A percentile compares a stretch with the other conserved stretches of the same genome.
Evolutionary conservation across 2,113 vertebrate genomes (phyloP).

Genomic region (Pogonocichla stellata): DNA sequence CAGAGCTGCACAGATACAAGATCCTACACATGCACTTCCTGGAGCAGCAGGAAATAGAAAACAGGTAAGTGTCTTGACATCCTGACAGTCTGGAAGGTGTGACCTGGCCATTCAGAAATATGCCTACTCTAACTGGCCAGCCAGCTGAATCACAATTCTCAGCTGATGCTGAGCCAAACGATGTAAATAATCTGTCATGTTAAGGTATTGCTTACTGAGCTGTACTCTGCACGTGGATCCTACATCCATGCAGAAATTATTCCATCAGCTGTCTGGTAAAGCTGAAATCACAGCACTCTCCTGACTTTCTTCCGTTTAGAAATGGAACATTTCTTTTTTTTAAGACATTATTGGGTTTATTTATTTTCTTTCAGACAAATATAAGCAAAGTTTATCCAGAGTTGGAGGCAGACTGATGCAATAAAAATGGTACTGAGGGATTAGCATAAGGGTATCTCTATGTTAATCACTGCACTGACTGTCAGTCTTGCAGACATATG

Average conservation of each 20-base stretch:
- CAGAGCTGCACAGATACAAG: not conserved
- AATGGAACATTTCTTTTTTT: not conserved
- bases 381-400: not conserved
- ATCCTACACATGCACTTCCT: not conserved
- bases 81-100: not conserved
- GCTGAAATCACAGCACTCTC: not conserved
- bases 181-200: not conserved
- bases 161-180: not conserved
- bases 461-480: not conserved
- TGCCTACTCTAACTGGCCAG: not conserved
- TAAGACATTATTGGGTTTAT: not conserved
- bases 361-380: not conserved
- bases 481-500: not conserved
- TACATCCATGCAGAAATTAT: not conserved
- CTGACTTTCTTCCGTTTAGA: not conserved
- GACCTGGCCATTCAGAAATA: not conserved
- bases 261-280: not conserved
- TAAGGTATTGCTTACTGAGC: not conserved
- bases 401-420: not conserved
- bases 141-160: not conserved
- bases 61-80: rapidly evolving
- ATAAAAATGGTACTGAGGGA: not conserved
- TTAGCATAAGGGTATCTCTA: not conserved
- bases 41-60: not conserved
- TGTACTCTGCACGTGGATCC: not conserved